Conservation (phyloP, 2,888 invertebrate species). For the Lochmaea crataegi region DNA sequence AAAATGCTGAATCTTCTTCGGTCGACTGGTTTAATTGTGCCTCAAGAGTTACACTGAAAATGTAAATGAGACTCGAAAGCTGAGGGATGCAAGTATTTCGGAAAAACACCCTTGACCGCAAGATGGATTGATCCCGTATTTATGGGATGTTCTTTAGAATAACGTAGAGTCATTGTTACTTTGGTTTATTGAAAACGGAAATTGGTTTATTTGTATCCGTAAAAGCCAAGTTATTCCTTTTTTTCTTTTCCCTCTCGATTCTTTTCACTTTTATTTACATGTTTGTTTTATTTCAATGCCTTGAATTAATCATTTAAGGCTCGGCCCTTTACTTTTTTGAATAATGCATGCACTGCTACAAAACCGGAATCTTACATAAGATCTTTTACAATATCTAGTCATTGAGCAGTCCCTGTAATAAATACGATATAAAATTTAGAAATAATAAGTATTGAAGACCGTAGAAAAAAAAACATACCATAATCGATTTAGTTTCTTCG, state of each 20-base stretch:
- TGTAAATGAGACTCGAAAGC: constrained; percentile 53
- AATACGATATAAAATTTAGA: neutral
- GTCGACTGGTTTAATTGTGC: constrained; percentile 57
- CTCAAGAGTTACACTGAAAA: constrained; percentile 54
- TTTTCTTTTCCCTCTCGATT: constrained; percentile 19
- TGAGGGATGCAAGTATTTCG: constrained; percentile 48
- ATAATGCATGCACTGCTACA: constrained; percentile 15
- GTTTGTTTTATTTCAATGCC: constrained; percentile 31
- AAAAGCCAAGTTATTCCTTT: constrained; percentile 34
- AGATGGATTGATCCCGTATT: constrained; percentile 59
- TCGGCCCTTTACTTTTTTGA: constrained; percentile 19
- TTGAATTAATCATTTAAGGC: constrained; percentile 34
- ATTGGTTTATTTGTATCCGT: constrained; percentile 49
- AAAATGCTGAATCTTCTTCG: constrained; percentile 54
- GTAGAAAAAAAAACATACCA: neutral
- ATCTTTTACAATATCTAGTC: neutral
- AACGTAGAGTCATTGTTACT: constrained; percentile 59
- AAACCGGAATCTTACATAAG: neutral
- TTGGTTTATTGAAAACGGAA: constrained; percentile 53
- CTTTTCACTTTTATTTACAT: constrained; percentile 31
- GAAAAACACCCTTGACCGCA: constrained; percentile 56
- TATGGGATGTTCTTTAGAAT: constrained; percentile 56
- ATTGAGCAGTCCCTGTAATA: no score
- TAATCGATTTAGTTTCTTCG: constrained; percentile 27
- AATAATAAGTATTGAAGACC: neutral